phyloP scores from a whole-genome alignment of 1,140 invertebrate species.

The Bombus pyrosoma region DNA sequence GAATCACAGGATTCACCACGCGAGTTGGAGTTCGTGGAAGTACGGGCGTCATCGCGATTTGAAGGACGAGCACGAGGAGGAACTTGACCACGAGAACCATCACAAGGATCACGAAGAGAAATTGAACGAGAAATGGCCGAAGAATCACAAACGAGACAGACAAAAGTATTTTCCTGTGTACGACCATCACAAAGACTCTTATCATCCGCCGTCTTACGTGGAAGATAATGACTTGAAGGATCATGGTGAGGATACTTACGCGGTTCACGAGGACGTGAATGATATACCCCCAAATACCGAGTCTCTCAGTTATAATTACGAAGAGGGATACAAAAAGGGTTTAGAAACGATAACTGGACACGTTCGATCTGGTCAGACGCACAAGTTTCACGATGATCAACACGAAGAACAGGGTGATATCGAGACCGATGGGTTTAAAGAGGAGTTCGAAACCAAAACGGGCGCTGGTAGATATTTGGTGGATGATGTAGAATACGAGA shows the following conservation, averaged over 20 bases:
- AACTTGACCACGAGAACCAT: slow-evolving; percentile 13
- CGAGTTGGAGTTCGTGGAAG: slow-evolving; percentile 78
- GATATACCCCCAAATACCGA: slow-evolving; percentile 69
- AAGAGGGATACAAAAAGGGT: slow-evolving; percentile 71
- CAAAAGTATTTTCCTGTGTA: background rate
- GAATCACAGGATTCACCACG: slow-evolving; percentile 79
- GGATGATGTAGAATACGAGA: slow-evolving; percentile 54
- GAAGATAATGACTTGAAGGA: slow-evolving; percentile 31
- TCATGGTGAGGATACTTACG: slow-evolving; percentile 50
- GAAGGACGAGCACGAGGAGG: slow-evolving; percentile 38
- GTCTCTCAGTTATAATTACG: slow-evolving; percentile 67
- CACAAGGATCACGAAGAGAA: background rate
- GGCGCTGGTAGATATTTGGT: slow-evolving; percentile 56
- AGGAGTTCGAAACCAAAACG: slow-evolving; percentile 74
- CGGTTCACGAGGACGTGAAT: slow-evolving; percentile 67
- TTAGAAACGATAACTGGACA: slow-evolving; percentile 66
- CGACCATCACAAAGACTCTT: slow-evolving; percentile 13
- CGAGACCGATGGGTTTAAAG: slow-evolving; percentile 78
- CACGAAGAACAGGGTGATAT: slow-evolving; percentile 77
- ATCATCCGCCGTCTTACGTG: slow-evolving; percentile 17
- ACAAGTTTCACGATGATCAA: slow-evolving; percentile 73
- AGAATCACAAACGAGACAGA: background rate
- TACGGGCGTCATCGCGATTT: slow-evolving; percentile 73
- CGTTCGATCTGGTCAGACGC: slow-evolving; percentile 67
- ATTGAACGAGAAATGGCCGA: background rate